Evolutionary conservation across 1,140 invertebrate species (phyloP), one percentile per base, ranked within the genome.

Genomic region (Neuroterus valhalla): DNA sequence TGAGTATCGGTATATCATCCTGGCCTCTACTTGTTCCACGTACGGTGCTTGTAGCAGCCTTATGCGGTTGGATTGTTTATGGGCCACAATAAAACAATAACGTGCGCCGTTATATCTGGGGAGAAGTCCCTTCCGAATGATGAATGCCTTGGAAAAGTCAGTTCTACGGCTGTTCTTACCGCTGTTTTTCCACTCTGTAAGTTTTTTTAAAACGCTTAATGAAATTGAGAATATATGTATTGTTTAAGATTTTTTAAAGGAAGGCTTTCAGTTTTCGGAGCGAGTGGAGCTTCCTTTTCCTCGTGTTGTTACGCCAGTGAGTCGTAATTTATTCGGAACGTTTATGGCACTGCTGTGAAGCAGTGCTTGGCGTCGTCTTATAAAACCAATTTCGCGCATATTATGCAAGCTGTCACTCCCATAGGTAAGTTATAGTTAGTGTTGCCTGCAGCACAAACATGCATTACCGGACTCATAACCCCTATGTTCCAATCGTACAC

Each of bases 351-450:
- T 88, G 87, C 88, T 87, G 86, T 86, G 85, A 87, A 83, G 82
- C 84, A 82, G 82, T 84, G 85, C 83, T 85, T 84, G 83, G 83
- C 86, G 83, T 86, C 87, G 84, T 87, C 86, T 89, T 89, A 88
- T 88, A 88, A 88, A 89, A 89, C 87, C 88, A 89, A 89, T 89
- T 89, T 88, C 86, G 87, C 88, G 88, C 86, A 81, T 88, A 89
- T 89, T 89, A 88, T 89, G 88, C 87, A 89, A 88, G 85, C 87
- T 89, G 88, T 89, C 88, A 88, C 85, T 88, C 83, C 84, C 81
- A 83, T 83, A 81, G 81, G 80, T 87, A 87, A 89, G 81, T 89
- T 89, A 89, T 88, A 83, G 84, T 84, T 84, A 82, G 82, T 82
- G 75, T 86, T 78, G 86, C 86, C 84, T 75, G 80, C 81, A 80